Evolutionary conservation across 2,797 vertebrate species (phyloP).

Genomic region (Petrocephalus schoutedeni): DNA sequence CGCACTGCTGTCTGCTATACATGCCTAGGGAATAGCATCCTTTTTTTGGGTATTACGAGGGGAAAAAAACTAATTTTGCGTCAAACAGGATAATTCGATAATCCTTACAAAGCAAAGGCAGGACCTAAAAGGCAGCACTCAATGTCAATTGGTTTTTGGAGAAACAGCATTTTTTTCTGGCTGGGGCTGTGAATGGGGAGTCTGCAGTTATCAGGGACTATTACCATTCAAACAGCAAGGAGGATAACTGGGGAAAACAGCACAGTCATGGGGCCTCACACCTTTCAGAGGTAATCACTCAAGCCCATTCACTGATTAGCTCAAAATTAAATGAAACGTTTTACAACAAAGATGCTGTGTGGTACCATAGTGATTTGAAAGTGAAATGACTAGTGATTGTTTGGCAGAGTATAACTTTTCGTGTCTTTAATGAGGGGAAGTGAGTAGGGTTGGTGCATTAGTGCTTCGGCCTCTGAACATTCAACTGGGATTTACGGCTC

Average conservation of each 20-base stretch:
- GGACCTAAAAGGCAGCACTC: not conserved
- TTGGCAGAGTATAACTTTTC: not conserved
- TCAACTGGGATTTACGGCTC: not conserved
- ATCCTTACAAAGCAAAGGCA: constrained; percentile 1
- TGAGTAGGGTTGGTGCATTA: not conserved
- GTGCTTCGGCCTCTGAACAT: not conserved
- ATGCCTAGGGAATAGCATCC: not conserved
- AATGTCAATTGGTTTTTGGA: constrained; percentile 15
- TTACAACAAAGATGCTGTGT: not conserved
- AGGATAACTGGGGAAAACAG: not conserved
- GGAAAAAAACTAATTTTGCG: not conserved
- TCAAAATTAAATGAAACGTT: not conserved
- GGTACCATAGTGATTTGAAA: not conserved
- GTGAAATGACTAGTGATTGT: not conserved
- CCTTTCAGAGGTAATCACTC: not conserved
- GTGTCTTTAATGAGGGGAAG: not conserved
- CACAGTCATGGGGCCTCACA: not conserved
- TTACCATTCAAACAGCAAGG: not conserved
- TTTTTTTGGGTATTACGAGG: not conserved
- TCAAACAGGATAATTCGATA: constrained; percentile 12
- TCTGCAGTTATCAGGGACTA: not conserved
- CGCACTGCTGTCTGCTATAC: not conserved
- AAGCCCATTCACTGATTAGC: not conserved
- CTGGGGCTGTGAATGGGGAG: not conserved
- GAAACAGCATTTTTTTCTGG: not conserved